Evolutionary conservation across 2,113 vertebrate species (phyloP), one percentile per base, ranked within the genome.

Genomic region (Trogon melanurus): DNA sequence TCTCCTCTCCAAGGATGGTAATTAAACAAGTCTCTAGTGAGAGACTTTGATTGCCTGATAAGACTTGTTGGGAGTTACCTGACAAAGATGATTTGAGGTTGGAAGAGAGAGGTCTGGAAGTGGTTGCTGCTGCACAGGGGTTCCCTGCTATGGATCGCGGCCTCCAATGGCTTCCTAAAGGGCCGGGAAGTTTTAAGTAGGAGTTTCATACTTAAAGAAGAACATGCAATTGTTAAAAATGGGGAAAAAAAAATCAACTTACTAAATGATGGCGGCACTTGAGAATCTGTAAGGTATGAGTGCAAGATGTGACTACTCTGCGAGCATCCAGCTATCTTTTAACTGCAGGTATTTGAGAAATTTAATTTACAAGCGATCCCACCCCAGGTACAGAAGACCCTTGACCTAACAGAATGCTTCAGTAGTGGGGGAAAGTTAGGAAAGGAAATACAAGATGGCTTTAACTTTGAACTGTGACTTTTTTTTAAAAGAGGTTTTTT

Each of bases 41-140:
- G 88, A 95, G 79, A 54, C 74, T 93, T 90, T 65, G 91, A 85
- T 95, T 91, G 88, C 62, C 75, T 85, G 88, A 88, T 93, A 91
- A 82, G 88, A 79, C 74, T 95, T 85, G 81, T 78, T 85, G 93
- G 92, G 95, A 79, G 85, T 93, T 93, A 85, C 83, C 85, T 85
- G 34, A 79, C 66, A 83, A 32, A 82, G 83, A 84, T 61, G 60
- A 71, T 82, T 87, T 48, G 90, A 81, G 81, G 66, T 2, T 85
- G 73, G 84, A 69, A 83, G 79, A 30, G 60, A 27, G 84, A 66
- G 48, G 51, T 36, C 89, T 95, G 67, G 4, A 60, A 66, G 76
- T 20, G 69, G 6, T 27, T 74, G 69, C 56, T 93, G 69, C 58
- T 56, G 69, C 70, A 1, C 36, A 66, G 64, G 3, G 9, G 78